Evolutionary conservation across 2,113 vertebrate genomes (phyloP).

Genomic region (Proteles cristata): DNA sequence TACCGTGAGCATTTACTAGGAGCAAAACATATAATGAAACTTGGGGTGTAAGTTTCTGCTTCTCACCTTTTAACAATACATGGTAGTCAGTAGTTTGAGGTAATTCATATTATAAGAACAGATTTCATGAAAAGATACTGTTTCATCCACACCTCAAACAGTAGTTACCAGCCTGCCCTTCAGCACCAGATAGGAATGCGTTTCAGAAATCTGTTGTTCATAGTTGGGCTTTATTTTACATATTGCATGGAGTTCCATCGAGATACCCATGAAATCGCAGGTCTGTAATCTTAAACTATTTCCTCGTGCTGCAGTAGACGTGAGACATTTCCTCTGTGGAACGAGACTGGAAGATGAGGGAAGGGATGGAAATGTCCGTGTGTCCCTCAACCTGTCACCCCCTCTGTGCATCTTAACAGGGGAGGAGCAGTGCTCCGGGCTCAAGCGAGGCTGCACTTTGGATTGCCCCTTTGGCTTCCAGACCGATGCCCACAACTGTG

Average conservation of each 20-base stretch:
- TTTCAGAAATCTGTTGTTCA: neutral
- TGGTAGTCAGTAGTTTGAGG: neutral
- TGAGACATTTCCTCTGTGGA: neutral
- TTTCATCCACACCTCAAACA: neutral
- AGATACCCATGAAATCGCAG: neutral
- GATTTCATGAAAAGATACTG: neutral
- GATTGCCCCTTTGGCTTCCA: slow-evolving; percentile 92
- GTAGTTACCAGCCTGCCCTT: neutral
- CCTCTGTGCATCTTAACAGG: slow-evolving; percentile 82
- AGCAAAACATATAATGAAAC: neutral
- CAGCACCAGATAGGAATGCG: neutral
- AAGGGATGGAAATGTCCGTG: rapidly evolving
- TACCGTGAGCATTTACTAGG: neutral
- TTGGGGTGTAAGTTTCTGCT: neutral
- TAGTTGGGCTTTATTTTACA: neutral
- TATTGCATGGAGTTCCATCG: neutral
- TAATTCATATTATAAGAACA: neutral
- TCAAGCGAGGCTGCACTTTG: slow-evolving; percentile 88
- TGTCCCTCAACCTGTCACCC: neutral
- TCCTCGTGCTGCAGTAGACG: rapidly evolving
- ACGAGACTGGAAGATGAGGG: neutral
- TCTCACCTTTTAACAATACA: neutral
- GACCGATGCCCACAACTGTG: slow-evolving; percentile 90
- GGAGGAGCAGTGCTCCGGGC: slow-evolving; percentile 88
- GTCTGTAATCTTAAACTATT: rapidly evolving